Evolutionary conservation across 2,888 invertebrate species (phyloP), one percentile per base, ranked within the genome.

Genomic region (Aproaerema taeniolella): DNA sequence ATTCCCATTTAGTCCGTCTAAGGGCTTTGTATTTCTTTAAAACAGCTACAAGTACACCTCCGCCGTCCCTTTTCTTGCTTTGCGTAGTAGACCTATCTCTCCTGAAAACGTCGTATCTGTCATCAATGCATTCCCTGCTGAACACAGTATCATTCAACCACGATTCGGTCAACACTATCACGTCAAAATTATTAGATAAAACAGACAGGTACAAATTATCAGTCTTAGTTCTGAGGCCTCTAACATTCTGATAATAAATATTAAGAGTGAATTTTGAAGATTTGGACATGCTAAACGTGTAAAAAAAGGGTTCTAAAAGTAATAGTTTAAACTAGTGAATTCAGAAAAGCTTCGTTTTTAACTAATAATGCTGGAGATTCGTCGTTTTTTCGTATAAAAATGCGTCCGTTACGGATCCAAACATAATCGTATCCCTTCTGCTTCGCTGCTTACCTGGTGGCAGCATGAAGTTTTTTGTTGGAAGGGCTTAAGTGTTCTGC

Each of bases 191-290:
- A 14, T 14, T 25, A 4, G 8, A 14, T 6, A 14, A 13, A 2
- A n/a, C 15, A 25, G n/a, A 25, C n/a, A 25, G 8, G 9, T 34
- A 34, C 1, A 34, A 8, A n/a, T 34, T 14, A 34, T 3, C 7
- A n/a, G 26, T 26, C n/a, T 34, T 34, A 14, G 25, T 24, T 5
- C 34, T 12, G 7, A 34, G 24, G 5, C 34, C 13, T 25, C 25
- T 34, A 1, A 34, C 34, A 14, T 34, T 34, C 25, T 34, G 34
- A n/a, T 34, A 34, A n/a, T 14, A 34, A 1, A 32, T 32, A 16
- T n/a, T 8, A n/a, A n/a, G n/a, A n/a, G n/a, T n/a, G n/a, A n/a
- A n/a, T n/a, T n/a, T n/a, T n/a, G n/a, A n/a, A n/a, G n/a, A n/a
- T n/a, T n/a, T n/a, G n/a, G n/a, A n/a, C n/a, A n/a, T n/a, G n/a